Percentiles rank a stretch among this genome's conserved stretches.
These are phyloP conservation scores for Oreotrochilus melanogaster DNA, from an alignment of 2,113 vertebrate species.

Conservation along the genomic window DNA sequence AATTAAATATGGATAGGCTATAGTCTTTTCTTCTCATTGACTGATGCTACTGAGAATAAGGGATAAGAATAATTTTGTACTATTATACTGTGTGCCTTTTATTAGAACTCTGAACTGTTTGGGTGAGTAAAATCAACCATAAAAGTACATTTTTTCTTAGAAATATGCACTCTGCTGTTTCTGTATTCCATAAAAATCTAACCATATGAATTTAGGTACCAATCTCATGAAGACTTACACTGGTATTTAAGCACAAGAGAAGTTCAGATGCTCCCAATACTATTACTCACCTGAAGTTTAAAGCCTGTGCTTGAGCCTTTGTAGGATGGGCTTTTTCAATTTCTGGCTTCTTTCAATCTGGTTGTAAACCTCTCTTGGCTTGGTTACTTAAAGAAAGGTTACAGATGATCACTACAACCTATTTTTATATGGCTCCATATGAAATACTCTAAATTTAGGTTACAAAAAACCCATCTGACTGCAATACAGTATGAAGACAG, in stretches of 20 bases:
- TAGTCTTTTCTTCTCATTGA: constrained; percentile 71
- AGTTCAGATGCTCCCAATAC: neutral
- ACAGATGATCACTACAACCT: constrained; percentile 21
- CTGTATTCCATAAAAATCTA: constrained; percentile 54
- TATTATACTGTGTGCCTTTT: constrained; percentile 65
- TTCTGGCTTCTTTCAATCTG: neutral
- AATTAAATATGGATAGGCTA: constrained; percentile 79
- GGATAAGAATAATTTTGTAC: constrained; percentile 66
- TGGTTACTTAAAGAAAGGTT: constrained; percentile 62
- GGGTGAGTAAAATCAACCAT: neutral
- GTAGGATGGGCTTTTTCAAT: neutral
- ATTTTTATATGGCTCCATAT: constrained; percentile 29
- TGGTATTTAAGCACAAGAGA: neutral
- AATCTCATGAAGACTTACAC: accelerated
- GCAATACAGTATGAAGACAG: neutral
- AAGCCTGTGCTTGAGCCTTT: neutral
- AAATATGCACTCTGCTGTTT: constrained; percentile 14
- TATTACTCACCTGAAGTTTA: neutral
- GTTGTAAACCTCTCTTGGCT: constrained; percentile 22
- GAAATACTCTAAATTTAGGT: neutral
- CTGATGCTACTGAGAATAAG: constrained; percentile 70
- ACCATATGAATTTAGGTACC: constrained; percentile 41
- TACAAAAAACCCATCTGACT: neutral
- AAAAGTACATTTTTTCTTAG: neutral
- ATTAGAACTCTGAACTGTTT: constrained; percentile 63